Conservation (phyloP, 2,888 invertebrate species). For the Melolontha melolontha region DNA sequence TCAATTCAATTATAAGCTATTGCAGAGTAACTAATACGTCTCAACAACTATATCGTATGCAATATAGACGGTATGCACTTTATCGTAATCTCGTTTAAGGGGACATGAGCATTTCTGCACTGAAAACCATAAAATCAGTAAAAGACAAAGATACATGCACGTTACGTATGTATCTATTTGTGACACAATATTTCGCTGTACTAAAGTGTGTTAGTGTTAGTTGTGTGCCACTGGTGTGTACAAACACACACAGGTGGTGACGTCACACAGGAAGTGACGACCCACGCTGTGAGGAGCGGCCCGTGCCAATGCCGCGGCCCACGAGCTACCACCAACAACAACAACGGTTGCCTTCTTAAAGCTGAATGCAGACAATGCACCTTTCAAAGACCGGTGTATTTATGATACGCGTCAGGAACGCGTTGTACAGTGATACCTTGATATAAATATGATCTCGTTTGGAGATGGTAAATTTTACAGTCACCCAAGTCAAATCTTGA, state of each 20-base stretch:
- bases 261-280: slow-evolving; percentile 63
- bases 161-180: background rate
- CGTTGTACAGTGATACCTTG: slow-evolving; percentile 17
- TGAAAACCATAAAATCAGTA: slow-evolving; percentile 22
- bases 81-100: slow-evolving; percentile 23
- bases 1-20: no score
- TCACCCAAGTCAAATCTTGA: no score
- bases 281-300: slow-evolving; percentile 63
- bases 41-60: no score
- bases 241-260: slow-evolving; percentile 55
- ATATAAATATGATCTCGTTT: slow-evolving; percentile 37
- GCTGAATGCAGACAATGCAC: slow-evolving; percentile 41
- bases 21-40: no score
- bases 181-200: slow-evolving; percentile 30
- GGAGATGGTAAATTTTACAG: no score
- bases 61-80: background rate
- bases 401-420: slow-evolving; percentile 33
- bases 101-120: slow-evolving; percentile 23
- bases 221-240: slow-evolving; percentile 53
- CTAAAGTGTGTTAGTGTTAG: slow-evolving; percentile 46
- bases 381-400: slow-evolving; percentile 39
- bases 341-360: slow-evolving; percentile 36
- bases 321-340: slow-evolving; percentile 53
- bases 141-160: slow-evolving; percentile 24
- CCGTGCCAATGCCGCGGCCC: slow-evolving; percentile 62